Base-by-base conservation (phyloP, 2,888 invertebrate genomes). In the Malthinus seriepunctatus region DNA sequence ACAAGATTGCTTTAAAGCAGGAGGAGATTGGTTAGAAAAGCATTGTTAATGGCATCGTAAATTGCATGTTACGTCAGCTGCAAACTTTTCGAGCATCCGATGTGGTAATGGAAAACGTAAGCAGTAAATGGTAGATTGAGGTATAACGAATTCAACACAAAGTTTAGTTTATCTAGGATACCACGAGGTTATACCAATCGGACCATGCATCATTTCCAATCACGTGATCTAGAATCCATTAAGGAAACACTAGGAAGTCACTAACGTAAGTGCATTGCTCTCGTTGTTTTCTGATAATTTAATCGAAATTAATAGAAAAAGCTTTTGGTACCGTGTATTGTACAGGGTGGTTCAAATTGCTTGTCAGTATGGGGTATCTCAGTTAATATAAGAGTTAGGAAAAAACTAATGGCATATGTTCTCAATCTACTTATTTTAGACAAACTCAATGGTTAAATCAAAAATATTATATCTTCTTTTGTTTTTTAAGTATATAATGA, bases 211-310 rank as follows among this genome's bases (percentile, higher is more conserved):
- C 60, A 60, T 60, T 23, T 51, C 47, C 32, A 50, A 37, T 51
- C 52, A 51, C 53, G 48, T 53, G 60, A 60, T 60, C 56, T 51
- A 51, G 49, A 60, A 60, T 45, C 60, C 56, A 60, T 60, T 60
- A 60, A 34, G 39, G 32, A 52, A 60, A 50, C 56, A 49, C 38
- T 56, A 45, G 56, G 56, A 56, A 52, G 56, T 56, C 60, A 35
- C 45, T 23, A 2, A 23, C 23, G 23, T 23, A 23, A 23, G 23
- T 5, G 23, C 23, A 23, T 23, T 23, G 23, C 23, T 23, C 23
- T 23, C 5, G 5, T 23, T 23, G 5, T 23, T 3, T 23, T 23
- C 39, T 48, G 39, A 50, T 58, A 52, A 23, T 23, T 23, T n/a
- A n/a, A n/a, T n/a, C n/a, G n/a, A n/a, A n/a, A n/a, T n/a, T n/a